phyloP scores from a whole-genome alignment of 2,797 vertebrate genomes.

The Miichthys miiuy region DNA sequence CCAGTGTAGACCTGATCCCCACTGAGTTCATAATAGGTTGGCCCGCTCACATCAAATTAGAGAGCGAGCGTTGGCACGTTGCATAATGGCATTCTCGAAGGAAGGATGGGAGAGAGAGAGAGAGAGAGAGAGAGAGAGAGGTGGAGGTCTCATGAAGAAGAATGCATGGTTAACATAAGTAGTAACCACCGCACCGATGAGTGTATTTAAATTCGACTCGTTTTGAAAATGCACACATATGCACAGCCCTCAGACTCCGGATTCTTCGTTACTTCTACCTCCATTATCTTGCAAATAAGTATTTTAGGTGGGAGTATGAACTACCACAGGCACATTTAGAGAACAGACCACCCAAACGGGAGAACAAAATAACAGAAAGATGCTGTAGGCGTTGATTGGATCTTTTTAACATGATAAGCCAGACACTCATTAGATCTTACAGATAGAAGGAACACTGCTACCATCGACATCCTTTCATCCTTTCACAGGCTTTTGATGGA shows the following conservation, averaged over 20 bases:
- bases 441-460: neutral
- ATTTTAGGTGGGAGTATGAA: slow-evolving; percentile 41
- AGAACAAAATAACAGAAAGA: neutral
- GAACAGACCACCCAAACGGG: slow-evolving; percentile 52
- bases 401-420: neutral
- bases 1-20: slow-evolving; percentile 61
- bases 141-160: slow-evolving; percentile 22
- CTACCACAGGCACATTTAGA: slow-evolving; percentile 33
- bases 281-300: slow-evolving; percentile 54
- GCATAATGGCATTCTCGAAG: slow-evolving; percentile 61
- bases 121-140: neutral
- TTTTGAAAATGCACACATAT: slow-evolving; percentile 33
- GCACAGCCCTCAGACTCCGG: slow-evolving; percentile 26
- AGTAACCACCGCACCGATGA: slow-evolving; percentile 17
- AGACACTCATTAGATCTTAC: slow-evolving; percentile 1
- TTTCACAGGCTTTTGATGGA: neutral
- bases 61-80: slow-evolving; percentile 48
- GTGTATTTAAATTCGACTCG: slow-evolving; percentile 31
- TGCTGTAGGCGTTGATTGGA: slow-evolving; percentile 4
- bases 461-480: neutral
- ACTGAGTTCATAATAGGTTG: slow-evolving; percentile 72
- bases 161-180: slow-evolving; percentile 42
- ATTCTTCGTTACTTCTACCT: slow-evolving; percentile 51
- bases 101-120: neutral
- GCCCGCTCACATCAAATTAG: slow-evolving; percentile 62